Base-by-base conservation (phyloP, 2,113 vertebrate species). In the Thomomys bottae region DNA sequence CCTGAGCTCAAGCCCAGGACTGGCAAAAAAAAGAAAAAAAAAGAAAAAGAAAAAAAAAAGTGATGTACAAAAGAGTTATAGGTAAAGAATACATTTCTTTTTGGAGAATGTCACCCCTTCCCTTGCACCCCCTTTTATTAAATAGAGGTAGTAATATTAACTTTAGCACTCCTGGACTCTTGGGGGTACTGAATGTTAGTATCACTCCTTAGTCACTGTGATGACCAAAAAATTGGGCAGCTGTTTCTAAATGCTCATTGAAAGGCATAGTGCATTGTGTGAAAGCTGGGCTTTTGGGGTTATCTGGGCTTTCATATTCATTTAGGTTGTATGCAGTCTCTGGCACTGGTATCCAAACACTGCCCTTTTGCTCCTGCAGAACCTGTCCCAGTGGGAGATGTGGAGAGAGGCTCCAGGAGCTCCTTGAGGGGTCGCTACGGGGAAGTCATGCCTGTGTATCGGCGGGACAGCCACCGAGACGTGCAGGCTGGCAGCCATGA, bases 401-500 rank as follows among this genome's bases (percentile, higher is more conserved):
- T 99, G 24, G 99, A 99, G 92, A 98, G 99, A 94, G 99, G 99
- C 42, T 99, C 99, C 90, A 98, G 98, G 94, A 97, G 97, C 79
- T 97, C 93, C 3, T 96, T 97, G 96, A 98, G 98, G 93, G 98
- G 97, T 61, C 99, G 98, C 93, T 97, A 99, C 0, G 98, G 98
- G 5, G 99, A 99, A 96, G 98, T 99, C 96, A 94, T 99, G 90
- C 99, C 99, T 0, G 99, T 99, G 1, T 99, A 99, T 88, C 98
- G 99, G 24, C 98, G 99, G 95, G 99, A 99, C 97, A 99, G 99
- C 96, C 99, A 99, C 76, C 94, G 98, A 88, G 98, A 98, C 3
- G 99, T 99, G 38, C 98, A 99, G 76, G 98, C 98, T 1, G 99
- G 99, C 59, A 99, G 98, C 96, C 99, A 99, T 0, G 98, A 99